Percentiles rank a stretch among this genome's conserved stretches.
Conservation (phyloP, 2,888 invertebrate genomes). For the Drosophila dives region DNA sequence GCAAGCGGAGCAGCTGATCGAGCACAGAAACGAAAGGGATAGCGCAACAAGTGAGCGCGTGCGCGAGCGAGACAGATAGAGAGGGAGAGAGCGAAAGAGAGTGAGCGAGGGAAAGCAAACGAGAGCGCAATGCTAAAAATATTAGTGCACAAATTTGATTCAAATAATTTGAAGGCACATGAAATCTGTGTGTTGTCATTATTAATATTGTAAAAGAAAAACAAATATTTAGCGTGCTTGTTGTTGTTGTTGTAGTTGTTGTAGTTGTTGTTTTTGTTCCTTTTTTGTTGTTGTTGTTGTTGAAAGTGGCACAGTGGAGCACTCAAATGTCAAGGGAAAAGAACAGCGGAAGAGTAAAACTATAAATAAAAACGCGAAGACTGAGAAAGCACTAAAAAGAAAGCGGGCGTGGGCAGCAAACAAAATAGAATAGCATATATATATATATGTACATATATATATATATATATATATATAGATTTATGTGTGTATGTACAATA, state of each 20-base stretch:
- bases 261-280: slow-evolving; percentile 13
- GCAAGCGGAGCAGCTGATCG: slow-evolving; percentile 32
- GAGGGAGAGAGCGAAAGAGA: slow-evolving; percentile 6
- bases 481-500: background rate
- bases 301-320: slow-evolving; percentile 46
- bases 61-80: slow-evolving; percentile 6
- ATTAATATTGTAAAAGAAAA: slow-evolving; percentile 10
- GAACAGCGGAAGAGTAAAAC: slow-evolving; percentile 24
- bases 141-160: slow-evolving; percentile 29
- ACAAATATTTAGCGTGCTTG: slow-evolving; percentile 1
- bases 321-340: slow-evolving; percentile 39
- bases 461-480: slow-evolving; percentile 4
- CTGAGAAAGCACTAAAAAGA: slow-evolving; percentile 19
- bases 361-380: slow-evolving; percentile 50
- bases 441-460: background rate
- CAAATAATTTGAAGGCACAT: slow-evolving; percentile 35
- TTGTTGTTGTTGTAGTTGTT: slow-evolving; percentile 10
- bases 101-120: background rate
- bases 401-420: slow-evolving; percentile 48
- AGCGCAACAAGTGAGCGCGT: slow-evolving; percentile 5
- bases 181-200: slow-evolving; percentile 17
- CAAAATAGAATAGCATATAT: slow-evolving; percentile 9
- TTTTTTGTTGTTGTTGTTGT: slow-evolving; percentile 20
- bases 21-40: slow-evolving; percentile 34
- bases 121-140: slow-evolving; percentile 36